A percentile compares a stretch with the other conserved stretches of the same genome.
Conservation (phyloP, 2,888 invertebrate genomes). For the Philereme vetulata region DNA sequence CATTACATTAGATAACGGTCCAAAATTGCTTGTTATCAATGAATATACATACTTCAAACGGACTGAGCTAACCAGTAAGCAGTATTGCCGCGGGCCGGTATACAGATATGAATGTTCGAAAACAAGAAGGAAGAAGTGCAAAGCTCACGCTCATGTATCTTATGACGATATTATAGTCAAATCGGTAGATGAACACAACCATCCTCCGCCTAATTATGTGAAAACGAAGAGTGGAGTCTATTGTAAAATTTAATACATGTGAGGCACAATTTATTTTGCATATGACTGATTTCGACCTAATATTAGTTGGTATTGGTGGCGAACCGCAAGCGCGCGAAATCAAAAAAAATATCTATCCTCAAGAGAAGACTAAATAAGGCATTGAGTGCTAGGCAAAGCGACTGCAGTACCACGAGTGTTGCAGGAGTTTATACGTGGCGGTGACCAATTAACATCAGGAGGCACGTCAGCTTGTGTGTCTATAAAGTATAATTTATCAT, state of each 20-base stretch:
- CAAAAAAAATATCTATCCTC: too few species aligned
- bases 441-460: too few species aligned
- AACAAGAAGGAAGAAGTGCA: conserved; percentile 9
- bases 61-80: neutral
- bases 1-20: conserved; percentile 39
- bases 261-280: too few species aligned
- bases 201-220: neutral
- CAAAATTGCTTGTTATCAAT: conserved; percentile 43
- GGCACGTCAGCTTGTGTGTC: too few species aligned
- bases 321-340: neutral
- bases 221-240: neutral
- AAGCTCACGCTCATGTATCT: conserved; percentile 10
- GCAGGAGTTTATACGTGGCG: too few species aligned
- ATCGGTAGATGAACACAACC: neutral
- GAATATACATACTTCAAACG: conserved; percentile 47
- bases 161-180: neutral
- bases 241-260: neutral
- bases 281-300: too few species aligned
- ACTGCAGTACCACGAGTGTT: too few species aligned
- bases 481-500: too few species aligned
- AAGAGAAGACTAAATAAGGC: too few species aligned
- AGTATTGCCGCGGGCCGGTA: neutral
- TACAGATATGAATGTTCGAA: conserved; percentile 13
- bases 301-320: too few species aligned
- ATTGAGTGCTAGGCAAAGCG: too few species aligned